phyloP scores from a whole-genome alignment of 2,888 invertebrate species.

The Ctenicera cuprea region DNA sequence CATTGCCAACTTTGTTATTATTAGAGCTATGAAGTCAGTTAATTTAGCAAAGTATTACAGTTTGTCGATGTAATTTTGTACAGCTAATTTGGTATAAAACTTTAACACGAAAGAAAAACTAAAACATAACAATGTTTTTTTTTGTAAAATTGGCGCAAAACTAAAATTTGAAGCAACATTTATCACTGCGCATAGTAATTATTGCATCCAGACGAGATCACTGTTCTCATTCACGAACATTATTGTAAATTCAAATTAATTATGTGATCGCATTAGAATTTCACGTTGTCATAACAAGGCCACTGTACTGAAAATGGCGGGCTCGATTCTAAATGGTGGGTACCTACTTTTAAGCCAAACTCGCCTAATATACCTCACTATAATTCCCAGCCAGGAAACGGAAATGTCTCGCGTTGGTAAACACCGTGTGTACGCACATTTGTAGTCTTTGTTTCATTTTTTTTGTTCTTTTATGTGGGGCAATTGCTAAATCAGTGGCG shows the following conservation, averaged over 20 bases:
- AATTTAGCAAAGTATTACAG: no score
- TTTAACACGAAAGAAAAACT: no score
- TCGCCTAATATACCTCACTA: neutral
- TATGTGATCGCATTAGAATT: conserved; percentile 8
- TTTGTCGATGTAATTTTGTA: no score
- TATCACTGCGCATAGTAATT: neutral
- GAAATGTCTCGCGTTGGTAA: neutral
- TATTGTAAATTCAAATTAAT: conserved; percentile 12
- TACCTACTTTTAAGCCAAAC: neutral
- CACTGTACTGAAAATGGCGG: conserved; percentile 6
- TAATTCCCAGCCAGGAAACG: neutral
- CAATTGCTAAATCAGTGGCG: neutral
- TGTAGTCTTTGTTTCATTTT: neutral
- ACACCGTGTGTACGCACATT: neutral
- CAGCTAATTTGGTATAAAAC: no score
- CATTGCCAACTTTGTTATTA: no score
- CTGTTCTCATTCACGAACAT: conserved; percentile 6
- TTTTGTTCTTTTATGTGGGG: neutral
- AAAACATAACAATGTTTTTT: no score
- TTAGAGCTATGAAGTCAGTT: no score
- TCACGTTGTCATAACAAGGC: conserved; percentile 2
- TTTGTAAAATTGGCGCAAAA: no score
- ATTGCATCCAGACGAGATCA: neutral
- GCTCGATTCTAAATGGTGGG: neutral
- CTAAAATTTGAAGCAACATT: no score